These are phyloP conservation scores for Mallotus villosus DNA, from an alignment of 2,797 vertebrate species.

Conservation along the genomic window DNA sequence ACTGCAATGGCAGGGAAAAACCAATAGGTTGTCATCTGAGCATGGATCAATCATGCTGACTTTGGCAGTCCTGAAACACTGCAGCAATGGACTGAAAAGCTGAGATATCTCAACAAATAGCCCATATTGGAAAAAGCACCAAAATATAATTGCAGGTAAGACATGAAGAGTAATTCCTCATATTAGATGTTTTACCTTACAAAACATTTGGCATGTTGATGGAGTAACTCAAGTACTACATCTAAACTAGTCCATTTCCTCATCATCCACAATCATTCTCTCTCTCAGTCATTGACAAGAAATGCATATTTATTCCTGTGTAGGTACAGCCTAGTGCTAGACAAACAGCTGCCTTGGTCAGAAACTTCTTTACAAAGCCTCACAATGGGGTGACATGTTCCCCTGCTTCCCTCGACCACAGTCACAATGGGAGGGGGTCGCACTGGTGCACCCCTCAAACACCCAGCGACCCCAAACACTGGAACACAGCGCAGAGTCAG, in stretches of 20 bases:
- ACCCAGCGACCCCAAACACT: conserved; percentile 52
- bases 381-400: conserved; percentile 33
- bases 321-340: background rate
- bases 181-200: background rate
- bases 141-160: conserved; percentile 12
- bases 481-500: conserved; percentile 42
- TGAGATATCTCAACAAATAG: conserved; percentile 38
- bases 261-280: background rate
- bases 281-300: background rate
- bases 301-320: background rate
- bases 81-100: conserved; percentile 17
- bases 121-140: conserved; percentile 38
- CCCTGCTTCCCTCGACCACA: conserved; percentile 21
- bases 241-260: background rate
- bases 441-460: conserved; percentile 43
- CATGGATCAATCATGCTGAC: conserved; percentile 50
- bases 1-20: conserved; percentile 45
- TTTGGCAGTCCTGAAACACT: conserved; percentile 35
- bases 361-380: conserved; percentile 30
- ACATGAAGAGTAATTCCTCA: too few relatives aligned
- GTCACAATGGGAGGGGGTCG: conserved; percentile 52
- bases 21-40: conserved; percentile 57
- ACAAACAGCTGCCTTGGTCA: conserved; percentile 42
- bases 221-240: background rate
- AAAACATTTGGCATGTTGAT: background rate